A percentile compares a stretch with the other conserved stretches of the same genome.
Conservation (phyloP, 2,113 vertebrate genomes). For the Saccopteryx bilineata region DNA sequence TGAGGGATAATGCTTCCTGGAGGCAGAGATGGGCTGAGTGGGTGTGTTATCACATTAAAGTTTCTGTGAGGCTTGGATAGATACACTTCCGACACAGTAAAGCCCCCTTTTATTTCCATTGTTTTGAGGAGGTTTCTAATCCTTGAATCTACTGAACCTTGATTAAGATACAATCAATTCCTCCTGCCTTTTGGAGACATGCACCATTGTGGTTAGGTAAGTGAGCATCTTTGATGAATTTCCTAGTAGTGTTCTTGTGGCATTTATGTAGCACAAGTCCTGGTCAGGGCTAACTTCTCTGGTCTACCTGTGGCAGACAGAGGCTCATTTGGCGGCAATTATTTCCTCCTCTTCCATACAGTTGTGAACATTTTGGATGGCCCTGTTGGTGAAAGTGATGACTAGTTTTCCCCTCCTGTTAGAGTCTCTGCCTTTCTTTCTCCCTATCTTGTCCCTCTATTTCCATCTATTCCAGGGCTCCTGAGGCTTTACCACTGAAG, state of each 20-base stretch:
- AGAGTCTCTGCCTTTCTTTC: neutral
- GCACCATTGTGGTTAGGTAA: neutral
- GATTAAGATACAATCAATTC: neutral
- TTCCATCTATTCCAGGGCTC: neutral
- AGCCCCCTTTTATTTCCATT: neutral
- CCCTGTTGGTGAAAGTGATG: neutral
- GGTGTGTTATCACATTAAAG: neutral
- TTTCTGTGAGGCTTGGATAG: neutral
- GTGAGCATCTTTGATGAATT: neutral
- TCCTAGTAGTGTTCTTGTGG: neutral
- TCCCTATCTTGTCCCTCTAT: neutral
- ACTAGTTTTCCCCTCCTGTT: neutral
- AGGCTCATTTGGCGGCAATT: neutral
- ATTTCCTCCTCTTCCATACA: neutral
- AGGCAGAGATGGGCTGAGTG: neutral
- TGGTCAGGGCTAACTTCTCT: neutral
- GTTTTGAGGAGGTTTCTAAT: slow-evolving; percentile 40
- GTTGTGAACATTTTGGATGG: neutral
- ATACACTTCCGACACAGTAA: neutral
- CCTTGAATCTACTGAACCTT: neutral
- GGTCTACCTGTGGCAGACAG: neutral
- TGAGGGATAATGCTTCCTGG: neutral
- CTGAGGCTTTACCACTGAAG: slow-evolving; percentile 64
- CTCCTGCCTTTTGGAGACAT: neutral
- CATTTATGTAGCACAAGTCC: neutral